A percentile compares a stretch with the other conserved stretches of the same genome.
Conservation (phyloP, 2,888 invertebrate species). For the Vanessa cardui region DNA sequence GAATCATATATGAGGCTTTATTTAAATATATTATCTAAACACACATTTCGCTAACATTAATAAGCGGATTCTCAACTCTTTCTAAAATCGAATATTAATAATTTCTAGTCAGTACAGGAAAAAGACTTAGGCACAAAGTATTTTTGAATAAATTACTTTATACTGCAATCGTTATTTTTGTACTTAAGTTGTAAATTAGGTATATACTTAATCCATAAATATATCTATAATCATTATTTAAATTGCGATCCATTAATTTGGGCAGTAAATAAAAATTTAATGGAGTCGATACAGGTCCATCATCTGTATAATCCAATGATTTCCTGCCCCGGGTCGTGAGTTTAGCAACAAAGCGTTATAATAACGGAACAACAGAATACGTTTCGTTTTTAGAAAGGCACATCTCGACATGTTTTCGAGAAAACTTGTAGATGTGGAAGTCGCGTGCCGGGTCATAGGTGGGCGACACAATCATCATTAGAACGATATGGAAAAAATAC, state of each 20-base stretch:
- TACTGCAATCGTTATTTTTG: too few species aligned
- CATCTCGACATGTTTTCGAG: conserved; percentile 9
- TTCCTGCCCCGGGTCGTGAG: conserved; percentile 11
- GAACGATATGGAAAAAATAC: conserved; percentile 33
- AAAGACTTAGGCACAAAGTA: too few species aligned
- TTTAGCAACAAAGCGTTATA: conserved; percentile 25
- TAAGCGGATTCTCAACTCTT: too few species aligned
- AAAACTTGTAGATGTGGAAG: conserved; percentile 29
- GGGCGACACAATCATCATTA: conserved; percentile 43
- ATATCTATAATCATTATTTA: not conserved
- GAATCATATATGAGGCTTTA: too few species aligned
- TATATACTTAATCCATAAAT: not conserved
- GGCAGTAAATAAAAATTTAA: not conserved
- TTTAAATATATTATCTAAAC: too few species aligned
- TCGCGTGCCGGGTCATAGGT: conserved; percentile 51
- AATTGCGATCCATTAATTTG: not conserved
- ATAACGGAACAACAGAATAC: conserved; percentile 15
- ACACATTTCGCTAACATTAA: too few species aligned
- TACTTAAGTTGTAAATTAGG: too few species aligned
- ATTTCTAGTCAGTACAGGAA: too few species aligned
- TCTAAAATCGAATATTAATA: too few species aligned
- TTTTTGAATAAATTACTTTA: too few species aligned
- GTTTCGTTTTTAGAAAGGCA: conserved; percentile 38
- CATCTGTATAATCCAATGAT: not conserved
- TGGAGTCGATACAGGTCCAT: not conserved